phyloP scores from a whole-genome alignment of 2,888 invertebrate genomes.

The Cerastis leucographa region DNA sequence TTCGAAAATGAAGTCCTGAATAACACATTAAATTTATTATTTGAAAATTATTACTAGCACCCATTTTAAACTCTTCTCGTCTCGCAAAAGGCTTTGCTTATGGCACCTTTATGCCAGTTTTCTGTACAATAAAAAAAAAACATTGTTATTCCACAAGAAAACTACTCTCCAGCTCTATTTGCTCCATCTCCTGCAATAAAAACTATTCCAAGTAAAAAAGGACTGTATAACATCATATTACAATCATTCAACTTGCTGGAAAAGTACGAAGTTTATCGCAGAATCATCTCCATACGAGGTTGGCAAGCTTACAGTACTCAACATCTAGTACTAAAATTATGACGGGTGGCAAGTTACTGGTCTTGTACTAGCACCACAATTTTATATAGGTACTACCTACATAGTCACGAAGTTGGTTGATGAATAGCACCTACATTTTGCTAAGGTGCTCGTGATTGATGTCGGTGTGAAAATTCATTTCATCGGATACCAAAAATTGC shows the following conservation, averaged over 20 bases:
- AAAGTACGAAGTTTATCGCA: slow-evolving; percentile 35
- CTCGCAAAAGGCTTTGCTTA: neutral
- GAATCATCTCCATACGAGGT: slow-evolving; percentile 43
- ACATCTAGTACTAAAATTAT: slow-evolving; percentile 35
- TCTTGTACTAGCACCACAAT: slow-evolving; percentile 30
- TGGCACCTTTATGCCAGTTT: neutral
- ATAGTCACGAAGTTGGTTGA: neutral
- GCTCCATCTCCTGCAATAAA: no score
- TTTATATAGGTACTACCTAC: neutral
- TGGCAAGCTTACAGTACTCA: slow-evolving; percentile 37
- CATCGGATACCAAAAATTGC: neutral
- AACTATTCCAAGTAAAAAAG: slow-evolving; percentile 1
- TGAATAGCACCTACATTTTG: neutral
- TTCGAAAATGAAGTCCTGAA: no score
- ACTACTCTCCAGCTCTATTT: no score
- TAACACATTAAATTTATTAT: no score
- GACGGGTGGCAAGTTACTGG: slow-evolving; percentile 44
- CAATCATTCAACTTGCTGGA: slow-evolving; percentile 33
- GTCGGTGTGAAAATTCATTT: neutral
- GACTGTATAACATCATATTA: slow-evolving; percentile 7
- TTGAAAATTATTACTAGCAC: no score
- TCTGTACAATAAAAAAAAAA: no score
- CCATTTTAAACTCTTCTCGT: neutral
- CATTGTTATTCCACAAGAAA: no score
- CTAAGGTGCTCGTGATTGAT: neutral